Base-by-base conservation (phyloP, 2,113 vertebrate species). In the Lonchura striata region DNA sequence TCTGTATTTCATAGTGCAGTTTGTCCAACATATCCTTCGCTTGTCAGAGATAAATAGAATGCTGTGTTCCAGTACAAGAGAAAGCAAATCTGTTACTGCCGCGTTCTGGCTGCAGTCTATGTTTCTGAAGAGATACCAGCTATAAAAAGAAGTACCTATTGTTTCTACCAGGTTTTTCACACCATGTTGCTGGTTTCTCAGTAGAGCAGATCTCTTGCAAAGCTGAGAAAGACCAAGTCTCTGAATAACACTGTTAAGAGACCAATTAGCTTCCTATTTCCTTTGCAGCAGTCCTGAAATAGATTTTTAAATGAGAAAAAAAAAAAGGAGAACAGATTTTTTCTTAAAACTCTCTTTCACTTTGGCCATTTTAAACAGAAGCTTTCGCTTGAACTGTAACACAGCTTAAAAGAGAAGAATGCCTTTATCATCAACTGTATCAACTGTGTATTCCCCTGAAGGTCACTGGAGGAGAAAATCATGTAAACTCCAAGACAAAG, bases 31-130 rank as follows among this genome's bases (percentile, higher is more conserved):
- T 86, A 90, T 64, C 90, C 88, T 88, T 91, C 1, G 28, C 82
- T 93, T 96, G 93, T 97, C 94, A 96, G 93, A 95, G 94, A 95
- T 85, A 95, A 97, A 97, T 75, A 94, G 94, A 96, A 96, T 96
- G 79, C 85, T 71, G 82, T 94, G 93, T 95, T 95, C 95, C 85
- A 92, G 87, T 56, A 96, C 59, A 85, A 91, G 77, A 92, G 87
- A 97, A 94, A 95, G 92, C 85, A 96, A 96, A 97, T 97, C 96
- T 94, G 94, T 95, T 91, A 90, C 84, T 86, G 93, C 90, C 76
- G 42, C 3, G 3, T 96, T 94, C 85, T 86, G 92, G 90, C 91
- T 94, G 90, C 92, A 92, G 60, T 88, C 50, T 88, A 39, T 50
- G 88, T 83, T 96, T 95, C 95, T 75, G 72, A 93, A 94, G 71